Evolutionary conservation across 2,113 vertebrate species (phyloP).

Genomic region (Ceyx melanurus): DNA sequence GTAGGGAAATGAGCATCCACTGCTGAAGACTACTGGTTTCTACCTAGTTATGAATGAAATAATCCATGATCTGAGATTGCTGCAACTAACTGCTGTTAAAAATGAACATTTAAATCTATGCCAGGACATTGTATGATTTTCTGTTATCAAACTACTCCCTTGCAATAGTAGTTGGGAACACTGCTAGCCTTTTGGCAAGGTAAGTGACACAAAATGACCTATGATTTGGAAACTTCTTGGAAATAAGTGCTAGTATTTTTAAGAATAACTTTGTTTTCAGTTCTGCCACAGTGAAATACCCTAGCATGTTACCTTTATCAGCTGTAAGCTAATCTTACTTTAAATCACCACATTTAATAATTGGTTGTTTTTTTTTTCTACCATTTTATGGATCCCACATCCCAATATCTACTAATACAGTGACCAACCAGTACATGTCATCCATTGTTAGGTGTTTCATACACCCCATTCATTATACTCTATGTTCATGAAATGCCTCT

Average conservation of each 20-base stretch:
- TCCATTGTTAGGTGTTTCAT: accelerated
- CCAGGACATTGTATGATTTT: not conserved
- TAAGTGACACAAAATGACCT: not conserved
- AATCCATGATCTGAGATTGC: not conserved
- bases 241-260: not conserved
- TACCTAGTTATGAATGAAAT: not conserved
- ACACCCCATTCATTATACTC: not conserved
- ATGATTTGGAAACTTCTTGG: not conserved
- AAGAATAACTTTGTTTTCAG: not conserved
- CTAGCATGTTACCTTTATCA: not conserved
- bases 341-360: not conserved
- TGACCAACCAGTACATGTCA: not conserved
- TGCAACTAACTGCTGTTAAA: not conserved
- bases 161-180: not conserved
- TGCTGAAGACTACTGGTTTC: not conserved
- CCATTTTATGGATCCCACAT: not conserved
- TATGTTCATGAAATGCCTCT: accelerated
- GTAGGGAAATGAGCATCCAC: not conserved
- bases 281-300: not conserved
- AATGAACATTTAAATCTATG: not conserved
- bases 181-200: not conserved
- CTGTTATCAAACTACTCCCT: not conserved
- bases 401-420: not conserved
- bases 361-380: not conserved
- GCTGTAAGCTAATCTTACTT: not conserved